phyloP scores from a whole-genome alignment of 2,888 invertebrate genomes.

The Heliconius hortense region DNA sequence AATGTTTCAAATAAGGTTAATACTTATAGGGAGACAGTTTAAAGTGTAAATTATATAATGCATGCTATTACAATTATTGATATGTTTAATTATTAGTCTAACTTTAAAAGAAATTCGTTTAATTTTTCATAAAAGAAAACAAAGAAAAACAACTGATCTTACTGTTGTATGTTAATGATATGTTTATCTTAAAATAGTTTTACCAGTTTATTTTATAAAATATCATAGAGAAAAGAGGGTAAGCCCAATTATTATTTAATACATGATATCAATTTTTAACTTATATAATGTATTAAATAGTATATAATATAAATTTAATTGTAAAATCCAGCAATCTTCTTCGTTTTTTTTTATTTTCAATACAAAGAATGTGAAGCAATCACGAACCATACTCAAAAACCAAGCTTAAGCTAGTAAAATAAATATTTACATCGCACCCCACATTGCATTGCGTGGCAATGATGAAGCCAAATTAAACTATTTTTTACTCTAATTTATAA shows the following conservation, averaged over 20 bases:
- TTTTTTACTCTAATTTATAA: slow-evolving; percentile 52
- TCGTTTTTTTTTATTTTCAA: slow-evolving; percentile 19
- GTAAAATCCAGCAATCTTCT: slow-evolving; percentile 14
- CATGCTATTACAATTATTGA: slow-evolving; percentile 54
- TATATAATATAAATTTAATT: neutral
- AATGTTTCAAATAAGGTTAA: slow-evolving; percentile 8
- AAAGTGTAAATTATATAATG: slow-evolving; percentile 43
- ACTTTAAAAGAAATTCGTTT: slow-evolving; percentile 32
- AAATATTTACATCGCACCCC: slow-evolving; percentile 51
- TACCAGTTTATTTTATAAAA: neutral
- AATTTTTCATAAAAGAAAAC: slow-evolving; percentile 36
- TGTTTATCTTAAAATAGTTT: neutral
- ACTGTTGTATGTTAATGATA: neutral
- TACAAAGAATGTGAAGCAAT: slow-evolving; percentile 33
- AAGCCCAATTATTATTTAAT: slow-evolving; percentile 1
- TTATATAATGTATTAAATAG: neutral
- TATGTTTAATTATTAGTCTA: slow-evolving; percentile 50
- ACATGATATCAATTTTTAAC: neutral
- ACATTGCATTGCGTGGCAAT: slow-evolving; percentile 55
- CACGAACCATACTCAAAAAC: slow-evolving; percentile 34
- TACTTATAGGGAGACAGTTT: slow-evolving; percentile 41
- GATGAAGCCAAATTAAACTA: slow-evolving; percentile 59
- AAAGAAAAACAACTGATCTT: slow-evolving; percentile 26
- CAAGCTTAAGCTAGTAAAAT: slow-evolving; percentile 42
- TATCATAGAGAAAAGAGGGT: neutral